These are phyloP conservation scores for Macrobrachium rosenbergii DNA, from an alignment of 1,140 invertebrate species.

Conservation along the genomic window DNA sequence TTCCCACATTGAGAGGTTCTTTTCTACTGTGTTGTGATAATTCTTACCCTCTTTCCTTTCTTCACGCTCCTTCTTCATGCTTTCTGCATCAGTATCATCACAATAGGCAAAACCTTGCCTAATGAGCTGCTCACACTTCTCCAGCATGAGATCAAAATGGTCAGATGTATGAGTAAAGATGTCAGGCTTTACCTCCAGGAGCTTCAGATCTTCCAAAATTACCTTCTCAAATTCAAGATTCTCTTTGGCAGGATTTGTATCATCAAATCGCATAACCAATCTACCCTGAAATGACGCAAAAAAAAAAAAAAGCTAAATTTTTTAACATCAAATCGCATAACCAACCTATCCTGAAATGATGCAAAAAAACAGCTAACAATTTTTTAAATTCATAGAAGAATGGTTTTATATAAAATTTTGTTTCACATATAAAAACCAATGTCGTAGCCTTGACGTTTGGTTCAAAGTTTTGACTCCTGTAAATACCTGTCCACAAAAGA, in stretches of 20 bases:
- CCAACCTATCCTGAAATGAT: conserved; percentile 81
- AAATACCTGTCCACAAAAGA: too few relatives aligned
- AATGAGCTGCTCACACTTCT: conserved; percentile 90
- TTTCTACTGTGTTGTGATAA: conserved; percentile 84
- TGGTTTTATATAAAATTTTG: not conserved
- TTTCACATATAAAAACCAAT: too few relatives aligned
- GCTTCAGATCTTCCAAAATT: conserved; percentile 93
- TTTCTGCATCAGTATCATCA: conserved; percentile 94
- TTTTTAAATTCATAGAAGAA: not conserved
- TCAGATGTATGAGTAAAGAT: conserved; percentile 96
- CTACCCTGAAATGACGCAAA: conserved; percentile 76
- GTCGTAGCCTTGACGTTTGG: too few relatives aligned
- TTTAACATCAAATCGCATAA: conserved; percentile 97
- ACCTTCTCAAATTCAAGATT: conserved; percentile 98
- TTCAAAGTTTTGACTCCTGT: too few relatives aligned
- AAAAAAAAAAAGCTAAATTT: not conserved
- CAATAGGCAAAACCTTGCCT: conserved; percentile 93
- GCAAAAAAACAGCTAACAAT: not conserved
- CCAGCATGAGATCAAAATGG: conserved; percentile 93
- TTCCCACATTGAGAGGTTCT: conserved; percentile 92
- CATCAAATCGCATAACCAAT: conserved; percentile 99
- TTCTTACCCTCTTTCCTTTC: conserved; percentile 89
- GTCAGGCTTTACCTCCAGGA: conserved; percentile 94
- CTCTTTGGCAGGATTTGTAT: conserved; percentile 99
- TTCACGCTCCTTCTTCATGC: conserved; percentile 96